Percentiles rank a stretch among this genome's conserved stretches.
These are phyloP conservation scores for Lottia scabra DNA, from an alignment of 2,888 invertebrate genomes.

Conservation along the genomic window DNA sequence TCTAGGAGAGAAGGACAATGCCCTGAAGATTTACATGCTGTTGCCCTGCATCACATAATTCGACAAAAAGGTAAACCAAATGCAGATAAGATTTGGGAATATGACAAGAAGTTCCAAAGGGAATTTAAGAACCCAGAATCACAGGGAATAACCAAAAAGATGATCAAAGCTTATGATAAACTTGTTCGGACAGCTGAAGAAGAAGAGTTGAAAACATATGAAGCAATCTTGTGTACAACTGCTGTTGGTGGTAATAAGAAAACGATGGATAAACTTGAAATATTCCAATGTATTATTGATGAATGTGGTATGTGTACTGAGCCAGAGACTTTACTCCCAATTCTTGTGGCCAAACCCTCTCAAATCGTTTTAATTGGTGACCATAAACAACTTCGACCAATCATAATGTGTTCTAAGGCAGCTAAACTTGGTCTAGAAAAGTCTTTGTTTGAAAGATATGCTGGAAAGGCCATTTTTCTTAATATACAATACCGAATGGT, in stretches of 20 bases:
- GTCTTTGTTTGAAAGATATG: slow-evolving; percentile 53
- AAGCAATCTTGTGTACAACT: slow-evolving; percentile 52
- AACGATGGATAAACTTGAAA: slow-evolving; percentile 14
- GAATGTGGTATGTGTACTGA: slow-evolving; percentile 64
- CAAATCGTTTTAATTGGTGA: slow-evolving; percentile 63
- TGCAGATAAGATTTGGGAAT: slow-evolving; percentile 23
- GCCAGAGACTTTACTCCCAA: slow-evolving; percentile 55
- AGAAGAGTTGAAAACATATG: slow-evolving; percentile 36
- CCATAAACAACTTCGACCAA: slow-evolving; percentile 62
- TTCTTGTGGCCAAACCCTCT: slow-evolving; percentile 44
- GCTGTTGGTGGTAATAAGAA: slow-evolving; percentile 33
- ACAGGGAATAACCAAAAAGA: slow-evolving; percentile 26
- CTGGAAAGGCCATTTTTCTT: slow-evolving; percentile 39
- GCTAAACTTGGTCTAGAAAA: slow-evolving; percentile 46
- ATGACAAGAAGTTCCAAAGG: slow-evolving; percentile 27
- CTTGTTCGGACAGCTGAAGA: slow-evolving; percentile 31
- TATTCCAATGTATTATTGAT: slow-evolving; percentile 57
- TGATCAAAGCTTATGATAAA: slow-evolving; percentile 31
- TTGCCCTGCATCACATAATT: slow-evolving; percentile 46
- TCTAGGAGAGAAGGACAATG: slow-evolving; percentile 22
- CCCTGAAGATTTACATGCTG: slow-evolving; percentile 28
- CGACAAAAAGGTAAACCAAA: slow-evolving; percentile 29
- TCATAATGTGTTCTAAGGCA: slow-evolving; percentile 47
- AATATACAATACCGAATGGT: slow-evolving; percentile 62
- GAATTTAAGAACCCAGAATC: slow-evolving; percentile 18